A percentile compares a stretch with the other conserved stretches of the same genome.
Conservation (phyloP, 2,113 vertebrate species). For the Macrotis lagotis region DNA sequence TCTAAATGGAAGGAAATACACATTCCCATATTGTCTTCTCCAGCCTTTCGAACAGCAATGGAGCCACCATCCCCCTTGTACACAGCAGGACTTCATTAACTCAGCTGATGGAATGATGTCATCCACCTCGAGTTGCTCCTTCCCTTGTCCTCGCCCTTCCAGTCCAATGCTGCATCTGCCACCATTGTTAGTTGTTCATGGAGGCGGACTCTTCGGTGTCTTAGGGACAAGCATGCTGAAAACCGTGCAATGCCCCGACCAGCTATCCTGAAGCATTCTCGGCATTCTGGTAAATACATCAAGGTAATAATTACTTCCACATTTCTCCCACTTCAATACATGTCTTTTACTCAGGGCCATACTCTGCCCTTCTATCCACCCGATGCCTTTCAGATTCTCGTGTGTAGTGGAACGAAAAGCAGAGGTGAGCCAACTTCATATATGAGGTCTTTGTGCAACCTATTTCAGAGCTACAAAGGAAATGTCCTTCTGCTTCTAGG, state of each 20-base stretch:
- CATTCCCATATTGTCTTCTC: constrained; percentile 79
- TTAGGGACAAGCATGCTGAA: constrained; percentile 27
- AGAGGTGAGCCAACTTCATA: constrained; percentile 66
- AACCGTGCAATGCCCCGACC: constrained; percentile 54
- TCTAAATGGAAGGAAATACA: constrained; percentile 76
- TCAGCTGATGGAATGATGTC: not conserved
- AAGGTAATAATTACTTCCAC: constrained; percentile 62
- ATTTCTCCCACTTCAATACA: constrained; percentile 68
- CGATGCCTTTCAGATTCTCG: constrained; percentile 62
- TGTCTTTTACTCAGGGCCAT: constrained; percentile 64
- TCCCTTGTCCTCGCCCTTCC: not conserved
- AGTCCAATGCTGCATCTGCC: constrained; percentile 43
- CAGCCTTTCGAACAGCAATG: constrained; percentile 54
- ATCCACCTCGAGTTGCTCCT: not conserved
- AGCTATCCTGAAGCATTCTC: constrained; percentile 66
- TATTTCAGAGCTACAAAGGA: constrained; percentile 68
- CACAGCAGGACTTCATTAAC: not conserved
- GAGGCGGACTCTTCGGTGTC: constrained; percentile 12
- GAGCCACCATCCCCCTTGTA: rapidly evolving
- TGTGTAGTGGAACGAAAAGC: constrained; percentile 66
- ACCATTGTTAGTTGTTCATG: constrained; percentile 28
- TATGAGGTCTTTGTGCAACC: constrained; percentile 64
- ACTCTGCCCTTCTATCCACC: constrained; percentile 64
- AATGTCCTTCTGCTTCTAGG: constrained; percentile 29
- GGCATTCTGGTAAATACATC: constrained; percentile 71